Evolutionary conservation across 2,113 vertebrate genomes (phyloP).

Genomic region (Apistogramma diplotaenia): DNA sequence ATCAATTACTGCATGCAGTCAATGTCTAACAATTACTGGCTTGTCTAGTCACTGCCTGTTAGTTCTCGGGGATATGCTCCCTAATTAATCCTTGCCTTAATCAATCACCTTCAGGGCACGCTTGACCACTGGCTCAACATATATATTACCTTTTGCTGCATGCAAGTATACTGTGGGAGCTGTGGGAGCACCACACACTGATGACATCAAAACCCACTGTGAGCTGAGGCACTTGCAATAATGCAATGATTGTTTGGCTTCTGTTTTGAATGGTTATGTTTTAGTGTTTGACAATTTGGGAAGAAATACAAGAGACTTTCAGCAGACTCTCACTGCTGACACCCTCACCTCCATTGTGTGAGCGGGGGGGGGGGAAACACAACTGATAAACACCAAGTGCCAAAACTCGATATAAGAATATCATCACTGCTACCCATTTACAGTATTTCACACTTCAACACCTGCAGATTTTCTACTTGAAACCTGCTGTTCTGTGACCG

Average conservation of each 20-base stretch:
- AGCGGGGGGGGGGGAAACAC: rapidly evolving
- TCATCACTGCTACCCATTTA: not conserved
- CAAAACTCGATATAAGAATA: not conserved
- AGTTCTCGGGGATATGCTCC: slow-evolving; percentile 46
- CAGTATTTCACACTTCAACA: not conserved
- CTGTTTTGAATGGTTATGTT: not conserved
- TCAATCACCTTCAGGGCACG: slow-evolving; percentile 42
- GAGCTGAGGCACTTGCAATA: not conserved
- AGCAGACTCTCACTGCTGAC: not conserved
- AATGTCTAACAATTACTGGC: slow-evolving; percentile 41
- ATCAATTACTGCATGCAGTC: slow-evolving; percentile 43
- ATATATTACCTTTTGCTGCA: not conserved
- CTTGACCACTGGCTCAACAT: not conserved
- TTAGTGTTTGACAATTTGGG: not conserved
- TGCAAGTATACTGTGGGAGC: not conserved
- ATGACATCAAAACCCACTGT: not conserved
- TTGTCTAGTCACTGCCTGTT: slow-evolving; percentile 41
- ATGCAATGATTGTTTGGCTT: not conserved
- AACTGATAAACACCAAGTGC: not conserved
- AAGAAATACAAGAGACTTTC: not conserved
- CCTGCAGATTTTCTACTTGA: not conserved
- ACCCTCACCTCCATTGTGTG: not conserved
- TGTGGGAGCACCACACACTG: not conserved
- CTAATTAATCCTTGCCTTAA: slow-evolving; percentile 29
- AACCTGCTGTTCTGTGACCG: not conserved